These are phyloP conservation scores for Ganaspis brasiliensis DNA, from an alignment of 2,888 invertebrate genomes.

Conservation along the genomic window DNA sequence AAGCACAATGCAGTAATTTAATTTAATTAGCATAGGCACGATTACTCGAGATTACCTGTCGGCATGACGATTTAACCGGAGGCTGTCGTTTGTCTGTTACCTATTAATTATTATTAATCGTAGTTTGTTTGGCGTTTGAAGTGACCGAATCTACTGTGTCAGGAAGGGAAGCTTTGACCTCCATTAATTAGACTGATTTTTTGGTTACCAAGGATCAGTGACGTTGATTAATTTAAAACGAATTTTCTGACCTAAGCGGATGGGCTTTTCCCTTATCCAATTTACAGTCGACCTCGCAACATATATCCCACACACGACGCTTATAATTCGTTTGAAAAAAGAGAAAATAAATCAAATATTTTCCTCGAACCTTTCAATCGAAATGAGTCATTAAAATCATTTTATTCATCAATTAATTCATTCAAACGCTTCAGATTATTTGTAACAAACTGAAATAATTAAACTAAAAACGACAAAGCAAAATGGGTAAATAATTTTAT, in stretches of 20 bases:
- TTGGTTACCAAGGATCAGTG: slow-evolving; percentile 60
- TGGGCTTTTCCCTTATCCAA: slow-evolving; percentile 49
- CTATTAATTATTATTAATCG: slow-evolving; percentile 56
- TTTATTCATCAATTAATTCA: slow-evolving; percentile 9
- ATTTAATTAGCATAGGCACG: slow-evolving; percentile 50
- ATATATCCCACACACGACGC: not conserved
- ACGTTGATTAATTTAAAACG: slow-evolving; percentile 48
- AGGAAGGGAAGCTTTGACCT: slow-evolving; percentile 52
- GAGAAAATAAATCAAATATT: not conserved
- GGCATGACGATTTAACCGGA: slow-evolving; percentile 40
- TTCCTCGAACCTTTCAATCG: not conserved
- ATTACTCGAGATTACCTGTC: slow-evolving; percentile 54
- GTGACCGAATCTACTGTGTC: slow-evolving; percentile 62
- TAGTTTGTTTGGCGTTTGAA: slow-evolving; percentile 66
- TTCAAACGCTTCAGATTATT: not conserved
- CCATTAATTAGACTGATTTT: slow-evolving; percentile 70
- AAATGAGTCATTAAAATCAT: slow-evolving; percentile 9
- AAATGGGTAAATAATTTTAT: not conserved
- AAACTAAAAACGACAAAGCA: not conserved
- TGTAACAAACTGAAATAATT: not conserved
- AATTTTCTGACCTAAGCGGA: slow-evolving; percentile 48
- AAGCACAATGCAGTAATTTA: slow-evolving; percentile 18
- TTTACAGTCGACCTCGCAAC: slow-evolving; percentile 43
- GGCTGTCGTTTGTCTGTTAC: slow-evolving; percentile 50
- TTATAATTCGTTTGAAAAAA: not conserved